Percentiles rank a stretch among this genome's conserved stretches.
phyloP scores from a whole-genome alignment of 2,888 invertebrate species.

The Archaeoteleia sp. region DNA sequence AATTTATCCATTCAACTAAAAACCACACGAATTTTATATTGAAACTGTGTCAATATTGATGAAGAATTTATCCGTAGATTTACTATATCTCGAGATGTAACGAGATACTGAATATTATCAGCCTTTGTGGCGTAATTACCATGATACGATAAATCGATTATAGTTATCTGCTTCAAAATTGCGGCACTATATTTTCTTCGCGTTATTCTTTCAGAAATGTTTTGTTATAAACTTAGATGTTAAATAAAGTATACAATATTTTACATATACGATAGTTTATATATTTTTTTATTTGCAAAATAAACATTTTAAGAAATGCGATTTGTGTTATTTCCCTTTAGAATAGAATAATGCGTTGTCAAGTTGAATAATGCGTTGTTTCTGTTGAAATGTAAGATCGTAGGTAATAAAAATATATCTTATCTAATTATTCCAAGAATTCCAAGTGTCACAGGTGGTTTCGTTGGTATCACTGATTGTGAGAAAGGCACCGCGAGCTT shows the following conservation, averaged over 20 bases:
- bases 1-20: no score
- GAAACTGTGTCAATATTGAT: conserved; percentile 1
- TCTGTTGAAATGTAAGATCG: no score
- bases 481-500: conserved; percentile 56
- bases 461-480: conserved; percentile 20
- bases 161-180: conserved; percentile 12
- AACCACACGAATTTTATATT: no score
- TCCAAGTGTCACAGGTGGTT: not conserved
- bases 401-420: not conserved
- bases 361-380: no score
- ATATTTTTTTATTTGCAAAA: no score
- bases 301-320: no score
- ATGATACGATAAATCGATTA: conserved; percentile 24
- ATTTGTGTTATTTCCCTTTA: no score
- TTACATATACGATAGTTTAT: no score
- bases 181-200: not conserved
- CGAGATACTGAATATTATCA: conserved; percentile 47
- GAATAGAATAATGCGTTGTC: no score
- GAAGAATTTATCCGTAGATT: conserved; percentile 15
- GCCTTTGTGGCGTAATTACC: conserved; percentile 23
- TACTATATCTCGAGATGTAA: conserved; percentile 26
- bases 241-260: no score
- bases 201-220: not conserved
- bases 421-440: conserved; percentile 6
- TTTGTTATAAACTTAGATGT: not conserved